These are phyloP conservation scores for Ramazzottius varieornatus DNA, from an alignment of 2,888 invertebrate species.

Conservation along the genomic window DNA sequence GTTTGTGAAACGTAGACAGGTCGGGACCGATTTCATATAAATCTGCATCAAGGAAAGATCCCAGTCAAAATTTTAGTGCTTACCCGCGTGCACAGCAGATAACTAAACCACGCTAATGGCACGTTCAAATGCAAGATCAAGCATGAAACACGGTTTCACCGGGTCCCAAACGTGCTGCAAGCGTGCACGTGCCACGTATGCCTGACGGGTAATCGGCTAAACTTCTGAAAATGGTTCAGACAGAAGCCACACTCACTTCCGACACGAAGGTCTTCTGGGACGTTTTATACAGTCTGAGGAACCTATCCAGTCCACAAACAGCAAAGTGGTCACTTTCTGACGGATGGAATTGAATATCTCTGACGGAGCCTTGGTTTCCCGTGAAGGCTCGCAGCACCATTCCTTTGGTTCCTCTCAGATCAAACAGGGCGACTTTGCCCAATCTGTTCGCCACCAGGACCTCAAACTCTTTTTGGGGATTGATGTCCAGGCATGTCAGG, in stretches of 20 bases:
- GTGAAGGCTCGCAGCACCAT: not conserved
- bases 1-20: not conserved
- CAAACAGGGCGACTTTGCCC: not conserved
- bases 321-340: not conserved
- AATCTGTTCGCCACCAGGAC: not conserved
- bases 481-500: not conserved
- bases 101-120: no score
- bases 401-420: not conserved
- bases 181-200: no score
- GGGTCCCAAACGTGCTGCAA: no score
- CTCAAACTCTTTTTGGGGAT: not conserved
- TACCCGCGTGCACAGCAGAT: no score
- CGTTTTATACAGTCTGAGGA: not conserved
- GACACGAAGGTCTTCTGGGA: not conserved
- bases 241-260: no score
- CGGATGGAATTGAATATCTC: not conserved
- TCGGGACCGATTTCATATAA: not conserved
- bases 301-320: not conserved
- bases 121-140: no score
- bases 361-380: not conserved
- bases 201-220: no score
- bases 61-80: no score
- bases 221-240: no score
- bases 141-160: no score
- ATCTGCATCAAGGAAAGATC: no score